Conservation (phyloP, 2,888 invertebrate species). For the Notocelia uddmanniana region DNA sequence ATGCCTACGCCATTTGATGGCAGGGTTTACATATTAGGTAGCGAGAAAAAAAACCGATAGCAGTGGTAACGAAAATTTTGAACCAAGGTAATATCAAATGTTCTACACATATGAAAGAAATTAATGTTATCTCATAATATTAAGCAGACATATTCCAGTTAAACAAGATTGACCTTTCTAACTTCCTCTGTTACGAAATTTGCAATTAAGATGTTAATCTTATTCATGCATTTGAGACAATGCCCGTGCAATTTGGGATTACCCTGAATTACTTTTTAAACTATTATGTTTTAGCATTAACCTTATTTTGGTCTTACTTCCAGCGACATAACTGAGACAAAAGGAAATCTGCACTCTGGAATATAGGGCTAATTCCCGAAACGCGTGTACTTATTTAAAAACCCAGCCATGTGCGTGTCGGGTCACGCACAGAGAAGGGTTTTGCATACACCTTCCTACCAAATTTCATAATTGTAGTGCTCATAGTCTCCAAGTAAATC, state of each 20-base stretch:
- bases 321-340: not conserved
- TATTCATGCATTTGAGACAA: constrained; percentile 3
- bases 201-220: constrained; percentile 24
- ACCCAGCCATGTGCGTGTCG: too few species aligned
- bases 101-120: constrained; percentile 5
- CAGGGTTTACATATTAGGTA: not conserved
- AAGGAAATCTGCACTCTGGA: too few species aligned
- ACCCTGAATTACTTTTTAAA: constrained; percentile 11
- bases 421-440: too few species aligned
- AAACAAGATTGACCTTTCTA: constrained; percentile 31
- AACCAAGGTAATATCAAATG: not conserved
- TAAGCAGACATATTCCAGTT: not conserved
- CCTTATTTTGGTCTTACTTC: not conserved
- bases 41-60: not conserved
- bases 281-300: not conserved
- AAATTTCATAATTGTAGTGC: too few species aligned
- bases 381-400: too few species aligned
- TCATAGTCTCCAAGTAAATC: too few species aligned
- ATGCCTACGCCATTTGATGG: not conserved
- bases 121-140: constrained; percentile 12
- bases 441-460: too few species aligned
- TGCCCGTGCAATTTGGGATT: not conserved
- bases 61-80: too few species aligned
- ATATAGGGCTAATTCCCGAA: too few species aligned
- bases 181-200: constrained; percentile 31